Base-by-base conservation (phyloP, 1,140 invertebrate species). In the Reticulitermes speratus region DNA sequence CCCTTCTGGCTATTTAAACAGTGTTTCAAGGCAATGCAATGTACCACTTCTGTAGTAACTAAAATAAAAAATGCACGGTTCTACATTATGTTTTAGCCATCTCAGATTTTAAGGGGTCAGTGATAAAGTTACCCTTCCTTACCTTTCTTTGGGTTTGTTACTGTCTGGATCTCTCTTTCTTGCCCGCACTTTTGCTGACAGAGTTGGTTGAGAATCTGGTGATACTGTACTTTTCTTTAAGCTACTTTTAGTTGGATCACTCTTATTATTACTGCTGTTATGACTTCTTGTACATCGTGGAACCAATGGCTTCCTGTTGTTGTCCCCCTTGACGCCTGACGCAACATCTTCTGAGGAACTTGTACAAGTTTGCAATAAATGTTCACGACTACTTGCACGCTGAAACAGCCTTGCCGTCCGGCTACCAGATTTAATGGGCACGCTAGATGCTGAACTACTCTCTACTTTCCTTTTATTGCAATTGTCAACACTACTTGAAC, bases 311-410 rank as follows among this genome's bases (percentile, higher is more conserved):
- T 48, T n/a, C 86, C n/a, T 30, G 21, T 48, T 30, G n/a, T 87
- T 84, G 87, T 86, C 44, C 16, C 88, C 87, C 87, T 91, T 91
- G 12, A 89, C 87, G 55, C 90, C 90, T 9, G 88, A 88, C 14
- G 89, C 87, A 25, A 92, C 87, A 88, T 92, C 92, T 88, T 92
- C 92, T 2, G 92, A 92, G 23, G 92, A 92, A 89, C 91, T 92
- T 30, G 91, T 91, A 82, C 91, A 90, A 8, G 90, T 90, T 85
- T 91, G 87, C 16, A 90, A 86, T n/a, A 89, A 48, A 19, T 91
- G 90, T 87, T 92, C 92, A 86, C 92, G 90, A 87, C 91, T 92
- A 86, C 89, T 92, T 14, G 92, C 92, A 84, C 91, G 88, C 87
- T 92, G 92, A 23, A 92, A 88, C 82, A 92, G 87, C 86, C 92